Conservation (phyloP, 53 echinoderm and acorn worm species). For the Paracentrotus lividus region DNA sequence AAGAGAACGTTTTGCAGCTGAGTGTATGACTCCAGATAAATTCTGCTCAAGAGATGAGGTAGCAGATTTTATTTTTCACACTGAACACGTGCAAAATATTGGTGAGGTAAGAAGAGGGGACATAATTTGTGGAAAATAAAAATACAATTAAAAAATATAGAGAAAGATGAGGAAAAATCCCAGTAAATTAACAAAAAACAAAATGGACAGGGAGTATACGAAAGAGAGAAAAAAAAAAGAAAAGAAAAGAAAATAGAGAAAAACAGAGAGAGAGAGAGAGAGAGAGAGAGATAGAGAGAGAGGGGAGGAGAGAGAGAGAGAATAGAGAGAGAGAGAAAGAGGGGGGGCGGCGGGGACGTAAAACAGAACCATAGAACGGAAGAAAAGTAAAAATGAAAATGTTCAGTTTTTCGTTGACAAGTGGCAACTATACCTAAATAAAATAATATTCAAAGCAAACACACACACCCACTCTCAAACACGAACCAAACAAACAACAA, state of each 20-base stretch:
- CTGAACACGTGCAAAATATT: constrained; percentile 48
- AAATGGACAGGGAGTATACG: too few species aligned
- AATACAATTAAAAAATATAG: neutral
- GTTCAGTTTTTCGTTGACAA: too few species aligned
- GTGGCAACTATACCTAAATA: too few species aligned
- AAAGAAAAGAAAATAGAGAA: neutral
- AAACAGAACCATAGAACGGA: neutral
- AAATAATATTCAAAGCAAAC: too few species aligned
- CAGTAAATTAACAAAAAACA: too few species aligned
- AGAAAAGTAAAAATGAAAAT: neutral
- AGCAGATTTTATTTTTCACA: constrained; percentile 67
- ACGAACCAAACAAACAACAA: neutral
- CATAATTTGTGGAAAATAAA: neutral
- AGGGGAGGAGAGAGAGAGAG: neutral
- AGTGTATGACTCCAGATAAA: constrained; percentile 70
- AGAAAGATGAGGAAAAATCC: too few species aligned
- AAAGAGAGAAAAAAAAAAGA: too few species aligned
- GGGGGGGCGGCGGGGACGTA: neutral
- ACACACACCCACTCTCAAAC: neutral
- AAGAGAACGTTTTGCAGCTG: constrained; percentile 70
- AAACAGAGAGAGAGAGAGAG: neutral
- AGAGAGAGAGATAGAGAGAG: neutral
- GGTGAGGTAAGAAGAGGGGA: constrained; percentile 36
- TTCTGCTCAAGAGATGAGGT: constrained; percentile 76
- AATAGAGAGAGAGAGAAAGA: neutral